These are phyloP conservation scores for Xyrauchen texanus DNA, from an alignment of 2,113 vertebrate genomes.

Conservation along the genomic window DNA sequence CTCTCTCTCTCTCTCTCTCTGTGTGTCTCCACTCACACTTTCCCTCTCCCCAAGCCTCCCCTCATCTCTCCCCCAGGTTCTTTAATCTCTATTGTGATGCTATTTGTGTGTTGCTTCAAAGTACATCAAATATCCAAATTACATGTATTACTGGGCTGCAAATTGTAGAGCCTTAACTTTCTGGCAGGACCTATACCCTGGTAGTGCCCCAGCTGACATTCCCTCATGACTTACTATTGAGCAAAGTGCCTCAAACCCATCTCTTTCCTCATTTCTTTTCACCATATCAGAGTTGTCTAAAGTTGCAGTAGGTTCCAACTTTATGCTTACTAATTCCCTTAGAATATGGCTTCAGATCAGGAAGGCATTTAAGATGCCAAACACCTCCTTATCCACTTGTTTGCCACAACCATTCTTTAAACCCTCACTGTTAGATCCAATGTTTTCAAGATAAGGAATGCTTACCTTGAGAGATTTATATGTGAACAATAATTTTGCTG, in stretches of 20 bases:
- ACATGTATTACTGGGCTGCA: too few species aligned
- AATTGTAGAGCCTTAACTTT: conserved; percentile 8
- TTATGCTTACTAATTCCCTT: neutral
- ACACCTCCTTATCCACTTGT: neutral
- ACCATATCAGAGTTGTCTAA: neutral
- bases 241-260: neutral
- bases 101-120: too few species aligned
- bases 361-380: neutral
- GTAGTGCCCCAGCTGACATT: neutral
- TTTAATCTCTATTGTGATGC: too few species aligned
- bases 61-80: too few species aligned
- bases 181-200: neutral
- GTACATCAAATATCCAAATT: too few species aligned
- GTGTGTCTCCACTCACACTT: too few species aligned
- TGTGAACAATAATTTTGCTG: neutral
- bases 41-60: too few species aligned
- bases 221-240: neutral
- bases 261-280: neutral
- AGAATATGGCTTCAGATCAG: neutral
- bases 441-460: neutral
- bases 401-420: neutral
- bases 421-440: neutral
- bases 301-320: neutral
- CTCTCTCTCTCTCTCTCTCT: too few species aligned
- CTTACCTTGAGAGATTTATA: neutral